Evolutionary conservation across 2,888 invertebrate species (phyloP).

Genomic region (Nymphalis urticae): DNA sequence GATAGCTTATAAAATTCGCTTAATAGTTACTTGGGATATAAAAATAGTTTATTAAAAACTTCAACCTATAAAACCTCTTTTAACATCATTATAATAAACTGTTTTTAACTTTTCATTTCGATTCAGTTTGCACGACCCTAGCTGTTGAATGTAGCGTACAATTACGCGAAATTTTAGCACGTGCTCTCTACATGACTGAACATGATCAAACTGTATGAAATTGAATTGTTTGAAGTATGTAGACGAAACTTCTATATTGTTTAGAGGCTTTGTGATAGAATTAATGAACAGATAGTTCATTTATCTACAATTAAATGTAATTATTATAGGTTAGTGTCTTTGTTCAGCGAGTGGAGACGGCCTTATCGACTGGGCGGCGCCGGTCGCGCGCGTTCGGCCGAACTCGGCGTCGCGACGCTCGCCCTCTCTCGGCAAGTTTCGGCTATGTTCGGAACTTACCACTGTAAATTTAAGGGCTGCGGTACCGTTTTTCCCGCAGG

Average conservation of each 20-base stretch:
- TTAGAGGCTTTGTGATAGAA: conserved; percentile 12
- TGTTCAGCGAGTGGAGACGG: conserved; percentile 77
- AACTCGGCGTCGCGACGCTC: conserved; percentile 58
- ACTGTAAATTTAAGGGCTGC: conserved; percentile 78
- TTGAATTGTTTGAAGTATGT: conserved; percentile 16
- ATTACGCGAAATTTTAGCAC: conserved; percentile 34
- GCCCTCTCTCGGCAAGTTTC: conserved; percentile 57
- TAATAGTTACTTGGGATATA: too few relatives aligned
- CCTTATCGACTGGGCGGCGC: conserved; percentile 82
- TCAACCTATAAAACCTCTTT: background rate
- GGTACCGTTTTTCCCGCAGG: conserved; percentile 54
- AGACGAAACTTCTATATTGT: conserved; percentile 4
- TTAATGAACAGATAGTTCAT: conserved; percentile 33
- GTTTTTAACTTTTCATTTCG: conserved; percentile 33
- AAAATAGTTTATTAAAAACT: too few relatives aligned
- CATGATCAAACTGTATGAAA: conserved; percentile 16
- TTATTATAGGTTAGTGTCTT: conserved; percentile 81
- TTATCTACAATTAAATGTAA: conserved; percentile 54
- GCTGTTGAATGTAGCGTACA: conserved; percentile 39
- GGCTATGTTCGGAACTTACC: conserved; percentile 58
- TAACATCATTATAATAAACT: conserved; percentile 20
- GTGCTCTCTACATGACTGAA: conserved; percentile 31
- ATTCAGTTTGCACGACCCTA: conserved; percentile 35
- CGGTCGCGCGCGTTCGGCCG: conserved; percentile 66
- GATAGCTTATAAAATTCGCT: too few relatives aligned